Percentiles rank a stretch among this genome's conserved stretches.
Conservation (phyloP, 1,140 invertebrate genomes). For the Drosophila grimshawi region DNA sequence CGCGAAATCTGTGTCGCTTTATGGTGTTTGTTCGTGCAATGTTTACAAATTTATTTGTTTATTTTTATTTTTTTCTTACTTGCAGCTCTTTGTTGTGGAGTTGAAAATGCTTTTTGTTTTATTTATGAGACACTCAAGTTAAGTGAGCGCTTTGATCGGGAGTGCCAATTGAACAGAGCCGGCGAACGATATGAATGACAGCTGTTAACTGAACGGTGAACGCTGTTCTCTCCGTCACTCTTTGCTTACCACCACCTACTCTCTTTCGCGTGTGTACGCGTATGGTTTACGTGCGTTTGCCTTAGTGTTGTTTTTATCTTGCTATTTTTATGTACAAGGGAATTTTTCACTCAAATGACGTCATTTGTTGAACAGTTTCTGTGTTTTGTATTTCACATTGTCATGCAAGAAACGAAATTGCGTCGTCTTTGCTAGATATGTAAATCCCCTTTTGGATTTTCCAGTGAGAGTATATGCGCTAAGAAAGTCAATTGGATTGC, state of each 20-base stretch:
- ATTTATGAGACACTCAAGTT: slow-evolving; percentile 9
- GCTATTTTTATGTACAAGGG: neutral
- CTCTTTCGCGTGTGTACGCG: slow-evolving; percentile 2
- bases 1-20: slow-evolving; percentile 3
- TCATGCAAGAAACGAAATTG: slow-evolving; percentile 3
- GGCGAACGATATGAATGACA: slow-evolving; percentile 47
- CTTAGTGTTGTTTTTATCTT: neutral
- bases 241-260: slow-evolving; percentile 25
- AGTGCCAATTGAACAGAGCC: slow-evolving; percentile 34
- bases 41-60: slow-evolving; percentile 3
- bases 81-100: neutral
- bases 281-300: slow-evolving; percentile 1
- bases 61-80: neutral
- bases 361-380: slow-evolving; percentile 14
- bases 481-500: neutral
- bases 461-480: neutral
- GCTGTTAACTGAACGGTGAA: slow-evolving; percentile 25
- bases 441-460: slow-evolving; percentile 20
- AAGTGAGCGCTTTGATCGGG: slow-evolving; percentile 42
- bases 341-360: slow-evolving; percentile 32
- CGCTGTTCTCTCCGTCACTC: slow-evolving; percentile 41
- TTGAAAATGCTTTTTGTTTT: slow-evolving; percentile 3
- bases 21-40: neutral
- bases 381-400: slow-evolving; percentile 19
- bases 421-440: slow-evolving; percentile 2